Base-by-base conservation (phyloP, 2,888 invertebrate species). In the Cryptosula pallasiana region DNA sequence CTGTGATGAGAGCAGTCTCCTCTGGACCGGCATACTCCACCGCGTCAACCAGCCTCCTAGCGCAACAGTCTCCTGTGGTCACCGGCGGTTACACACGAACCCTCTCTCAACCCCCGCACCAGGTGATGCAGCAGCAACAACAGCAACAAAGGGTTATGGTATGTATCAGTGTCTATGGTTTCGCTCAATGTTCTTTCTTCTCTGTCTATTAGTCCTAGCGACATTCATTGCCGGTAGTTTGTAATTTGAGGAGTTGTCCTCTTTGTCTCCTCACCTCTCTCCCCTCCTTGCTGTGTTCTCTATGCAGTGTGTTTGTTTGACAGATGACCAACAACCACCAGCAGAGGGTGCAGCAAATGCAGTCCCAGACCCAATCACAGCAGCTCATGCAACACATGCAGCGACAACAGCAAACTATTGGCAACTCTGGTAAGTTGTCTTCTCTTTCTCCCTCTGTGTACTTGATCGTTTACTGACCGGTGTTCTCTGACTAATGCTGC, bases 301-400 rank as follows among this genome's bases (percentile, higher is more conserved):
- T 13, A 13, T 45, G 57, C 25, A 5, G 25, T n/a, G 25, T 57
- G 20, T 57, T 16, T 57, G 20, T 25, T 57, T 25, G 5, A 23
- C 25, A 57, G 57, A 13, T 57, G 57, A 57, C 20, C n/a, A 57
- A 25, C n/a, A n/a, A n/a, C n/a, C n/a, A n/a, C n/a, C 57, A n/a
- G n/a, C 63, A 25, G 20, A 27, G 27, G n/a, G 27, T 13, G 2
- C 29, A 9, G 9, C 9, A 25, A 13, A 32, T 9, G 20, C 63
- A 63, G 32, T 32, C 63, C 2, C 63, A 63, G 32, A 63, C 3
- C 32, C 63, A 63, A 32, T 63, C 63, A 63, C 63, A 63, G 63
- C 63, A 63, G 34, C 34, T 63, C 2, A 20, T 25, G 63, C 63
- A 63, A 13, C 27, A 5, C 16, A 5, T 29, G 9, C 63, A 63